phyloP scores from a whole-genome alignment of 2,797 vertebrate species.

The Sebastes reedi region DNA sequence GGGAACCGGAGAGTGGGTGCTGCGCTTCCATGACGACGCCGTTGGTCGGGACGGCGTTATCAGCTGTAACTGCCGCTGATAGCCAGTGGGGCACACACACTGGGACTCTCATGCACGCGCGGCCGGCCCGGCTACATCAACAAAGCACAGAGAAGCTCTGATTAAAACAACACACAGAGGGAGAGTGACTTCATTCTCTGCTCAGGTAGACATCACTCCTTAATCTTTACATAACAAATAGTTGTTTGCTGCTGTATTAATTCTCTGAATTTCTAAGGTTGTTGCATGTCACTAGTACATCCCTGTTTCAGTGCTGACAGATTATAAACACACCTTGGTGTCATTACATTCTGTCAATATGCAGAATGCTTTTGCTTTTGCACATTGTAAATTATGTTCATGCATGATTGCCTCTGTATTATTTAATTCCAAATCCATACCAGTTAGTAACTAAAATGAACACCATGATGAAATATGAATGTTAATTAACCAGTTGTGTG shows the following conservation, averaged over 20 bases:
- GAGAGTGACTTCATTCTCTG: too few relatives aligned
- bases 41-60: neutral
- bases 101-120: neutral
- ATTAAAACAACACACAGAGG: neutral
- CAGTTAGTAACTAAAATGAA: constrained; percentile 36
- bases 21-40: neutral
- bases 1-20: neutral
- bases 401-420: neutral
- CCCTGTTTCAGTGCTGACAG: neutral
- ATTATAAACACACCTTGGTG: constrained; percentile 3
- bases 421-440: constrained; percentile 34
- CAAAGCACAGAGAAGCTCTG: neutral
- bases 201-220: too few relatives aligned
- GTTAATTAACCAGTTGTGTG: constrained; percentile 61
- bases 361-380: neutral
- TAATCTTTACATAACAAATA: too few relatives aligned
- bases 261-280: neutral
- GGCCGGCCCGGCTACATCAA: neutral
- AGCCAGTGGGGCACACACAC: neutral
- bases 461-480: constrained; percentile 60
- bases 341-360: neutral
- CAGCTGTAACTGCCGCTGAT: too few relatives aligned
- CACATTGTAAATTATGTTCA: neutral
- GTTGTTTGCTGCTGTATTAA: too few relatives aligned
- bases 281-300: neutral